Conservation (phyloP, 2,113 vertebrate species). For the Carollia perspicillata region DNA sequence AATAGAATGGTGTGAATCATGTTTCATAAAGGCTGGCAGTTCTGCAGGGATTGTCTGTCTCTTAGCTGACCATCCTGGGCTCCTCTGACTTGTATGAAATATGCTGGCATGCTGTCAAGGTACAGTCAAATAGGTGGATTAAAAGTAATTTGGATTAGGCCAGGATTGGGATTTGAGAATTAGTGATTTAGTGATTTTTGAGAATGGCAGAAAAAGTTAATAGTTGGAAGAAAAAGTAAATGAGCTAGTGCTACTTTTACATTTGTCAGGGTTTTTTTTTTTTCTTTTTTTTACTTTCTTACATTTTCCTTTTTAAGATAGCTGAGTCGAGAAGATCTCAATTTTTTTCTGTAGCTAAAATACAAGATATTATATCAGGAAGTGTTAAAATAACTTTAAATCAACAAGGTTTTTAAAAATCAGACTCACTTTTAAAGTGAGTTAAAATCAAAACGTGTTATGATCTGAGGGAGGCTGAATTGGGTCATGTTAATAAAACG, state of each 20-base stretch:
- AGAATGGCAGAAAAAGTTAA: background rate
- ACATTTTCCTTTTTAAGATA: constrained; percentile 16
- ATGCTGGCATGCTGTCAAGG: constrained; percentile 38
- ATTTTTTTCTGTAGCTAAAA: constrained; percentile 23
- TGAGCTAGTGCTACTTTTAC: background rate
- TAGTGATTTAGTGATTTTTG: constrained; percentile 52
- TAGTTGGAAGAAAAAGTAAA: background rate
- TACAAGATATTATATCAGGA: constrained; percentile 61
- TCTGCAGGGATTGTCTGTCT: constrained; percentile 46
- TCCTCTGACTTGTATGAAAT: constrained; percentile 54
- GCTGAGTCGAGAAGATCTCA: constrained; percentile 36
- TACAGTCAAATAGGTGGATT: background rate
- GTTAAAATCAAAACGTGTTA: constrained; percentile 78
- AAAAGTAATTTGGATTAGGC: constrained; percentile 56
- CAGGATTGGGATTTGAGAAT: constrained; percentile 39
- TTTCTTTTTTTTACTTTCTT: constrained; percentile 24
- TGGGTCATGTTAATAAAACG: constrained; percentile 75
- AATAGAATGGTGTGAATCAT: constrained; percentile 47
- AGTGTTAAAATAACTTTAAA: constrained; percentile 76
- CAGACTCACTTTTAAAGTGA: constrained; percentile 73
- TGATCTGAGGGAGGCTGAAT: constrained; percentile 74
- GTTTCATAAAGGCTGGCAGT: constrained; percentile 48
- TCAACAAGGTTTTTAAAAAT: constrained; percentile 75
- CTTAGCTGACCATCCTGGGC: constrained; percentile 22
- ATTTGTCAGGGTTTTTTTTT: background rate